Conservation (phyloP, 1,140 invertebrate species). For the Lasaia peninsularis region DNA sequence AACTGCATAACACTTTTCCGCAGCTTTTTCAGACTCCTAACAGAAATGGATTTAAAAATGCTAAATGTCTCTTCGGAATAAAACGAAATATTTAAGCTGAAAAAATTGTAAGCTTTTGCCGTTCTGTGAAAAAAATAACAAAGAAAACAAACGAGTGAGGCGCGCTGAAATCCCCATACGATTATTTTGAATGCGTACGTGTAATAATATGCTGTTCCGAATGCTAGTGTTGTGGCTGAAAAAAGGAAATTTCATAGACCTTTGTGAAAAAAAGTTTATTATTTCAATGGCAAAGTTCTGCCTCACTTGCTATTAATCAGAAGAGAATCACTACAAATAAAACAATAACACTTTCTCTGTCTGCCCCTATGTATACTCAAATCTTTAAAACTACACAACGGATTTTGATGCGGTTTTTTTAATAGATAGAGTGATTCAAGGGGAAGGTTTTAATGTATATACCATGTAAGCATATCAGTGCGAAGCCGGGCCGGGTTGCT, state of each 20-base stretch:
- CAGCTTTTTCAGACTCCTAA: background rate
- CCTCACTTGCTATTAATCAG: too few species aligned
- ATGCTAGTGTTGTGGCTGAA: background rate
- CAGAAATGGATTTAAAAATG: background rate
- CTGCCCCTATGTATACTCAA: too few species aligned
- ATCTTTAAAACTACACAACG: too few species aligned
- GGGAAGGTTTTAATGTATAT: too few species aligned
- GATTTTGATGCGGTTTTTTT: too few species aligned
- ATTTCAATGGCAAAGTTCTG: too few species aligned
- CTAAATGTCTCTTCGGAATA: background rate
- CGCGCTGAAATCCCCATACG: background rate
- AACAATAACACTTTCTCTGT: too few species aligned
- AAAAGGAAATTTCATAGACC: slow-evolving; percentile 2
- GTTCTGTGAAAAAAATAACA: slow-evolving; percentile 4
- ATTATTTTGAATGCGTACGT: slow-evolving; percentile 1
- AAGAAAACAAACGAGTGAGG: slow-evolving; percentile 1
- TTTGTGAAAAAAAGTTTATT: background rate
- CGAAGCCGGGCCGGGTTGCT: too few species aligned
- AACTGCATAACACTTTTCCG: background rate
- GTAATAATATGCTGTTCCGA: slow-evolving; percentile 3
- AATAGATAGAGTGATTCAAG: too few species aligned
- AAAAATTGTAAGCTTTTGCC: slow-evolving; percentile 9
- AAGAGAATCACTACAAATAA: too few species aligned
- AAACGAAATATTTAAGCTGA: slow-evolving; percentile 7
- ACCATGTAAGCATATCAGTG: too few species aligned